phyloP scores from a whole-genome alignment of 2,888 invertebrate species.

The Encarsia formosa region DNA sequence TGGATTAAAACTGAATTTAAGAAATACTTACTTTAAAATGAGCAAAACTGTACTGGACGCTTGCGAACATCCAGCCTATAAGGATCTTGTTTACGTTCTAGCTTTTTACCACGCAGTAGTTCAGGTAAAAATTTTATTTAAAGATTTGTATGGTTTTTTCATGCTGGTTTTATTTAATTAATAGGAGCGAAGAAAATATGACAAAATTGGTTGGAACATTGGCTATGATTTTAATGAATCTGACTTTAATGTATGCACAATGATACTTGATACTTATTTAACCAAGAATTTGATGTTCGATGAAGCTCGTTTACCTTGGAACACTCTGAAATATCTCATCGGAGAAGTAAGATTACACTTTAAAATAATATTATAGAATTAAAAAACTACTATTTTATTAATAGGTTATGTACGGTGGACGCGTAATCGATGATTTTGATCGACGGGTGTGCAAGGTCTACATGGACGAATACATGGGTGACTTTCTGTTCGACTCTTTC shows the following conservation, averaged over 20 bases:
- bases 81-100: conserved; percentile 77
- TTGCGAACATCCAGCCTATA: conserved; percentile 74
- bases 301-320: conserved; percentile 76
- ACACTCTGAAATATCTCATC: conserved; percentile 84
- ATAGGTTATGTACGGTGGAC: conserved; percentile 90
- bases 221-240: conserved; percentile 91
- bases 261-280: conserved; percentile 80
- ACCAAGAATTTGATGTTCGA: conserved; percentile 62
- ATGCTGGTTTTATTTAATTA: background rate
- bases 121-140: conserved; percentile 56
- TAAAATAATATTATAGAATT: background rate
- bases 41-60: conserved; percentile 67
- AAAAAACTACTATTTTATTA: background rate
- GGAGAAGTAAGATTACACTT: conserved; percentile 66
- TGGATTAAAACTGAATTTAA: conserved; percentile 81
- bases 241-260: conserved; percentile 84
- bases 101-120: conserved; percentile 93
- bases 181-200: conserved; percentile 85
- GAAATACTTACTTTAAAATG: conserved; percentile 86
- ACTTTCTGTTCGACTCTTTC: conserved; percentile 86
- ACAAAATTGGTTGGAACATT: conserved; percentile 93
- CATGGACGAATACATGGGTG: conserved; percentile 93
- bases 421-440: conserved; percentile 89
- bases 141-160: background rate
- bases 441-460: conserved; percentile 80